phyloP scores from a whole-genome alignment of 2,113 vertebrate species.

The Polyodon spathula region DNA sequence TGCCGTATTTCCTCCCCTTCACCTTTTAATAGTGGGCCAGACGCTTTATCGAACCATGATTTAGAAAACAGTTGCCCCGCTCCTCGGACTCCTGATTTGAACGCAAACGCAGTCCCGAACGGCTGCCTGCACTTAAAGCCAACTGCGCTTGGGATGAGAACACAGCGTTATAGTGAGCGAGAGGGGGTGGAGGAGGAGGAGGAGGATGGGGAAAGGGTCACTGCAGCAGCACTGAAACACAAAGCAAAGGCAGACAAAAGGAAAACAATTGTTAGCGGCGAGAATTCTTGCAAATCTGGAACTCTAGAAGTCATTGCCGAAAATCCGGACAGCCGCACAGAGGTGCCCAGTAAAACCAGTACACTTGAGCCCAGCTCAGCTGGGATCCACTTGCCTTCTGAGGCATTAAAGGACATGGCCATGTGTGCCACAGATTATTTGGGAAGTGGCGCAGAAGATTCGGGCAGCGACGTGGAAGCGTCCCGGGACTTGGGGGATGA shows the following conservation, averaged over 20 bases:
- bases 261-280: neutral
- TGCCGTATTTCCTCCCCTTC: constrained; percentile 36
- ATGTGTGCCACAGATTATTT: constrained; percentile 33
- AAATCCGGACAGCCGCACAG: too few species aligned
- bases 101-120: constrained; percentile 53
- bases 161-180: constrained; percentile 34
- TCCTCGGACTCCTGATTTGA: constrained; percentile 57
- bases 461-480: constrained; percentile 40
- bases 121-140: constrained; percentile 61
- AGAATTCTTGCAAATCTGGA: neutral
- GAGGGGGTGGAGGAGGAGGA: constrained; percentile 20
- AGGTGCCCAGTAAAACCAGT: too few species aligned
- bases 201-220: neutral
- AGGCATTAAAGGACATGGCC: constrained; percentile 36
- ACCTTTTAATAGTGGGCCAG: constrained; percentile 28
- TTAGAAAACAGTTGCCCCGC: constrained; percentile 44
- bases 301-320: neutral
- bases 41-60: constrained; percentile 27
- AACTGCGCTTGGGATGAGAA: constrained; percentile 47
- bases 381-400: constrained; percentile 35
- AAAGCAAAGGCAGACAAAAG: constrained; percentile 16
- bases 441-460: constrained; percentile 46
- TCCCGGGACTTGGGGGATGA: constrained; percentile 15
- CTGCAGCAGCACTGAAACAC: neutral
- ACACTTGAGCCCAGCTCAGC: too few species aligned